Base-by-base conservation (phyloP, 1,140 invertebrate species). In the Sycophila sp. region DNA sequence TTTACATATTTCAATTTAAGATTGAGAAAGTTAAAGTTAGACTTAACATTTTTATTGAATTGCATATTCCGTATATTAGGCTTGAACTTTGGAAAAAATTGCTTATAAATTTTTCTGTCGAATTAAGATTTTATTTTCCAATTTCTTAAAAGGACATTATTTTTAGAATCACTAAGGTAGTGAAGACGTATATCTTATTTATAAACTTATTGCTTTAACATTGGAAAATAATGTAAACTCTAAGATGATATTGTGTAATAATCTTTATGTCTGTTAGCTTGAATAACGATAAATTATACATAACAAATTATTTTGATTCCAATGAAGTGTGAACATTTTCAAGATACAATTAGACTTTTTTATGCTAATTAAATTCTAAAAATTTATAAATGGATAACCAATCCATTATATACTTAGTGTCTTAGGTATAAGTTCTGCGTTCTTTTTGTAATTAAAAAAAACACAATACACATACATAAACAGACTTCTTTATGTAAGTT, bases 351-450 rank as follows among this genome's bases (percentile, higher is more conserved):
- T 47, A 10, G 8, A 22, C 19, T 47, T 47, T 47, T 2, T n/a
- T 10, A 22, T 10, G 11, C 6, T 8, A 17, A 47, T 47, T 22
- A 47, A 22, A 47, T 42, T 62, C 28, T 22, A 26, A 49, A 59
- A 51, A 67, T 70, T 40, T 38, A 30, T 36, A 73, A 70, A 34
- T 2, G 19, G 32, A 51, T 17, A 63, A 65, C 36, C 47, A 59
- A 32, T 63, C 32, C 59, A 69, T 75, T 73, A 72, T 74, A 76
- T 74, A 67, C 72, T 76, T 80, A 78, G 72, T 71, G 65, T 72
- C 64, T 64, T 86, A 86, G 81, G 77, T 76, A 49, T 86, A 86
- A 86, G 83, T 80, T 83, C 79, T 82, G 76, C 79, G 80, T 85
- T 84, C 36, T 70, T 83, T n/a, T 78, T 83, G 81, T 84, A 70